Evolutionary conservation across 2,888 invertebrate species (phyloP).

Genomic region (Ischnus inquisitorius): DNA sequence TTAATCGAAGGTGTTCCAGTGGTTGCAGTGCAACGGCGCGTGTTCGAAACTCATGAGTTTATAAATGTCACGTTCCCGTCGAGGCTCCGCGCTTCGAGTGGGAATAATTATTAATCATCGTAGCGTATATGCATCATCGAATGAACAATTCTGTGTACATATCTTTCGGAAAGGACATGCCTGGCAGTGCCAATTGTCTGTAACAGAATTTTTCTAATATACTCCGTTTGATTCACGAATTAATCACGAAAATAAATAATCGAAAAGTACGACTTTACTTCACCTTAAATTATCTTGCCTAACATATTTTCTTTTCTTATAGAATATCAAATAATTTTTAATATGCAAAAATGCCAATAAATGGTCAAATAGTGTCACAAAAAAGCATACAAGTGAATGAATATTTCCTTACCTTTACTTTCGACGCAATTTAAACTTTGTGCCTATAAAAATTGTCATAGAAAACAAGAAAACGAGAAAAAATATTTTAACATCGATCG

Average conservation of each 20-base stretch:
- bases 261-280: background rate
- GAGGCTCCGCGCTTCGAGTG: background rate
- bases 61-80: conserved; percentile 16
- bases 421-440: too few relatives aligned
- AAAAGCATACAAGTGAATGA: too few relatives aligned
- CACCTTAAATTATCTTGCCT: too few relatives aligned
- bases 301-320: too few relatives aligned
- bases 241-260: conserved; percentile 35
- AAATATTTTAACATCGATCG: background rate
- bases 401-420: too few relatives aligned
- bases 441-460: too few relatives aligned
- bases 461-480: conserved; percentile 1
- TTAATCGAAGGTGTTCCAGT: conserved; percentile 48
- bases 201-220: conserved; percentile 26
- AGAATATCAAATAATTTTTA: too few relatives aligned
- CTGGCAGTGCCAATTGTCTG: conserved; percentile 10
- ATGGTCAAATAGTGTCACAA: too few relatives aligned
- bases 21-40: conserved; percentile 57
- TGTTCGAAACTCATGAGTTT: conserved; percentile 44
- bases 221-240: conserved; percentile 20
- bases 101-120: conserved; percentile 26
- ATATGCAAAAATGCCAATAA: background rate
- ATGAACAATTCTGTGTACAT: conserved; percentile 28
- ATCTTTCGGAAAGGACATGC: conserved; percentile 4
- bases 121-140: background rate